Conservation (phyloP, 2,113 vertebrate genomes). For the Stigmatopora argus region DNA sequence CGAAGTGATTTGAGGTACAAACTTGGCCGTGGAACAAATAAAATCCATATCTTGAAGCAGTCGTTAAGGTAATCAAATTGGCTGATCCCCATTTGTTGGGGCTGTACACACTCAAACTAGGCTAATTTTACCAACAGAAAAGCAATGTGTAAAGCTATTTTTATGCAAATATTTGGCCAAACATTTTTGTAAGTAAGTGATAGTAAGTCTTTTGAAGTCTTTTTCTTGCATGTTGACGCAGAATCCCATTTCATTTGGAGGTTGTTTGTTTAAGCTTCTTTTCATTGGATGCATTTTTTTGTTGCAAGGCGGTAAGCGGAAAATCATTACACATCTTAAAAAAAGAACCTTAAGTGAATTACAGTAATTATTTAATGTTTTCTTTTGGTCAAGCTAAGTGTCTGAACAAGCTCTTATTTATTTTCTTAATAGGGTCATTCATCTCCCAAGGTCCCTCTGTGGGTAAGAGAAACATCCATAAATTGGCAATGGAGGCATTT, state of each 20-base stretch:
- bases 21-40: not conserved
- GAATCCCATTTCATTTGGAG: conserved; percentile 61
- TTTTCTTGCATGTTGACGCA: conserved; percentile 42
- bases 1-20: not conserved
- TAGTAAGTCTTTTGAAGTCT: conserved; percentile 40
- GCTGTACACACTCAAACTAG: not conserved
- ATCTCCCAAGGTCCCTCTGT: conserved; percentile 50
- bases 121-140: not conserved
- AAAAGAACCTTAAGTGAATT: conserved; percentile 64
- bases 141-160: not conserved
- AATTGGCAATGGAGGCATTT: not conserved
- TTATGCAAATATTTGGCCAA: not conserved
- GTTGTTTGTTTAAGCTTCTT: conserved; percentile 61
- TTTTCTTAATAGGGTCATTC: conserved; percentile 59
- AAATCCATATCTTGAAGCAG: not conserved
- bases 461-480: conserved; percentile 8
- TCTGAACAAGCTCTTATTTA: conserved; percentile 59
- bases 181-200: not conserved
- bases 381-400: conserved; percentile 67
- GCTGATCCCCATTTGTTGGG: not conserved
- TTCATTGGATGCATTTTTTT: conserved; percentile 52
- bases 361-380: conserved; percentile 71
- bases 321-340: conserved; percentile 65
- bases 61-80: not conserved
- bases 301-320: conserved; percentile 50